Conservation (phyloP, 2,113 vertebrate genomes). For the Leptobrachium ailaonicum region DNA sequence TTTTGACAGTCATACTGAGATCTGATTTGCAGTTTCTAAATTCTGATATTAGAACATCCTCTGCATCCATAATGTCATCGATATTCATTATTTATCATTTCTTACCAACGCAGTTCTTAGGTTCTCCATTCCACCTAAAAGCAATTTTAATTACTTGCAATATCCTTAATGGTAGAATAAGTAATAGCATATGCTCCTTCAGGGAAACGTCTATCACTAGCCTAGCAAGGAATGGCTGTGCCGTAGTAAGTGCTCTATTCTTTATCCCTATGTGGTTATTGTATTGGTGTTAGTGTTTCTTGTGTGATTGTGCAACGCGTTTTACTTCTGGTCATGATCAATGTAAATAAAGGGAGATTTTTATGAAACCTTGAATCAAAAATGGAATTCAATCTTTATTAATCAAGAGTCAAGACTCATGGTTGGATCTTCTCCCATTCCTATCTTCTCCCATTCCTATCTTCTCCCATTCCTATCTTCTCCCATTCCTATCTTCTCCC, state of each 20-base stretch:
- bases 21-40: no score
- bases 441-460: no score
- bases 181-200: constrained; percentile 20
- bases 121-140: not conserved
- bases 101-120: constrained; percentile 11
- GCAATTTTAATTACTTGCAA: not conserved
- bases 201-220: constrained; percentile 23
- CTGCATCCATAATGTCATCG: constrained; percentile 3
- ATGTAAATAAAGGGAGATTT: no score
- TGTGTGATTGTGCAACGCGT: not conserved
- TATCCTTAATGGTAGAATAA: constrained; percentile 28
- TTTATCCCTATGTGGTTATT: not conserved
- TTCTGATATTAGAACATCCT: not conserved
- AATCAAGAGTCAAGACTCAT: no score
- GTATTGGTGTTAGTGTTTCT: not conserved
- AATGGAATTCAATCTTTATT: no score
- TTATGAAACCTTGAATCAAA: no score
- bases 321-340: no score
- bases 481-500: no score
- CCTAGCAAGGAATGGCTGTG: constrained; percentile 9
- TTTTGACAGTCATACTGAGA: no score
- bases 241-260: constrained; percentile 1
- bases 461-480: no score
- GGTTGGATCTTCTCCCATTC: no score
- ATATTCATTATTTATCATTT: constrained; percentile 21